Evolutionary conservation across 2,797 vertebrate species (phyloP).

Genomic region (Tiaroga cobitis): DNA sequence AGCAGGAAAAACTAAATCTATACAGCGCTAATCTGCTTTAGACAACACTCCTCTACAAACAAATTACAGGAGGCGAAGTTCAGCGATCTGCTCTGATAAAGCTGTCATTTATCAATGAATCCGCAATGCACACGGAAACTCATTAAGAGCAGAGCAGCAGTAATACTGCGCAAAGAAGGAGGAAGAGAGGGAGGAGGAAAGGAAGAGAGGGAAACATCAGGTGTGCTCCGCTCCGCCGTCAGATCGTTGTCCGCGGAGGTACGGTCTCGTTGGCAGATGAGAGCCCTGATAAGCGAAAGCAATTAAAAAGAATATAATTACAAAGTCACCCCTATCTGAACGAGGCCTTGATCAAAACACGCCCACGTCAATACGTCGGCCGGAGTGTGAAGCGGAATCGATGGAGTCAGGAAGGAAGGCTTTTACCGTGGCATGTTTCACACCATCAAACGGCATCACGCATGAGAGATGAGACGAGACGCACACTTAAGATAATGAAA

Average conservation of each 20-base stretch:
- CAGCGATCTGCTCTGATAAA: slow-evolving; percentile 77
- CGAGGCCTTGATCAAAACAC: slow-evolving; percentile 77
- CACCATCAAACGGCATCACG: slow-evolving; percentile 46
- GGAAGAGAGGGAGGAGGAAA: slow-evolving; percentile 61
- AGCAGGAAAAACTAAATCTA: slow-evolving; percentile 68
- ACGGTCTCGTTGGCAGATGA: slow-evolving; percentile 77
- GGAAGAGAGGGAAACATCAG: slow-evolving; percentile 65
- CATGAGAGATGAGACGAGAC: slow-evolving; percentile 43
- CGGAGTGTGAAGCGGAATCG: slow-evolving; percentile 56
- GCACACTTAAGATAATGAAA: slow-evolving; percentile 35
- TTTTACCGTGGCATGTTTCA: slow-evolving; percentile 8
- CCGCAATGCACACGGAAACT: slow-evolving; percentile 77
- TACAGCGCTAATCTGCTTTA: slow-evolving; percentile 79
- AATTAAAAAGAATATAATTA: slow-evolving; percentile 90
- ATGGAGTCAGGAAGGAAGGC: slow-evolving; percentile 50
- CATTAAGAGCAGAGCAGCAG: slow-evolving; percentile 70
- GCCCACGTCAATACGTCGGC: slow-evolving; percentile 68
- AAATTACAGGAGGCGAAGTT: slow-evolving; percentile 81
- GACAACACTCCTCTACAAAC: slow-evolving; percentile 80
- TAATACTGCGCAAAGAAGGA: slow-evolving; percentile 48
- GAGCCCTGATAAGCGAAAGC: slow-evolving; percentile 79
- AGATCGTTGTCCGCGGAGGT: slow-evolving; percentile 73
- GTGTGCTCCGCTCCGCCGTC: slow-evolving; percentile 53
- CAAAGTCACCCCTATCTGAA: slow-evolving; percentile 81
- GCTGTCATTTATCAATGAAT: slow-evolving; percentile 79